Percentiles rank a stretch among this genome's conserved stretches.
Conservation (phyloP, 1,140 invertebrate species). For the Drosophila lini region DNA sequence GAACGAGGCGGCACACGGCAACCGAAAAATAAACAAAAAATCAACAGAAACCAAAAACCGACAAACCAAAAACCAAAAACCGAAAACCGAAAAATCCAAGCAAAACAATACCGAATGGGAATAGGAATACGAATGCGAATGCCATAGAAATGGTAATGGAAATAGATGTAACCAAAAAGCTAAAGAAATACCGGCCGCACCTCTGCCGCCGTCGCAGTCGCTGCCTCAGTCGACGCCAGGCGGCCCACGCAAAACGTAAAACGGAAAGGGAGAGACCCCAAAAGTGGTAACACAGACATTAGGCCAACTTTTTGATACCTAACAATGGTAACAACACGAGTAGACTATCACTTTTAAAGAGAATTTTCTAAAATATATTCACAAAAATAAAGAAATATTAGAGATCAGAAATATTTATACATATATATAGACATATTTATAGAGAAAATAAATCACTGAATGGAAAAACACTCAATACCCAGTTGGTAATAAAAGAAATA, state of each 20-base stretch:
- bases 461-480: not conserved
- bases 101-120: constrained; percentile 58
- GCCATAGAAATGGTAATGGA: constrained; percentile 46
- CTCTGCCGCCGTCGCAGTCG: constrained; percentile 24
- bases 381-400: not conserved
- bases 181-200: constrained; percentile 60
- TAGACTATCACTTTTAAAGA: too few species aligned
- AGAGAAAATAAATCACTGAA: not conserved
- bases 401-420: not conserved
- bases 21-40: constrained; percentile 37
- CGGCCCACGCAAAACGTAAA: constrained; percentile 48
- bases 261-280: constrained; percentile 50
- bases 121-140: constrained; percentile 28
- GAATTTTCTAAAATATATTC: not conserved
- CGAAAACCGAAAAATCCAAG: constrained; percentile 59
- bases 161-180: constrained; percentile 76
- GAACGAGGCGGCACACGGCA: not conserved
- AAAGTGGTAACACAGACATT: constrained; percentile 6
- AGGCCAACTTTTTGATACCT: constrained; percentile 19
- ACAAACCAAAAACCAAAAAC: constrained; percentile 50
- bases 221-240: constrained; percentile 14
- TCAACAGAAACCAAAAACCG: constrained; percentile 39
- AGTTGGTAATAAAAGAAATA: not conserved
- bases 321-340: not conserved
- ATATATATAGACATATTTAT: not conserved